phyloP scores from a whole-genome alignment of 2,888 invertebrate genomes.

The Tenthredo livida region DNA sequence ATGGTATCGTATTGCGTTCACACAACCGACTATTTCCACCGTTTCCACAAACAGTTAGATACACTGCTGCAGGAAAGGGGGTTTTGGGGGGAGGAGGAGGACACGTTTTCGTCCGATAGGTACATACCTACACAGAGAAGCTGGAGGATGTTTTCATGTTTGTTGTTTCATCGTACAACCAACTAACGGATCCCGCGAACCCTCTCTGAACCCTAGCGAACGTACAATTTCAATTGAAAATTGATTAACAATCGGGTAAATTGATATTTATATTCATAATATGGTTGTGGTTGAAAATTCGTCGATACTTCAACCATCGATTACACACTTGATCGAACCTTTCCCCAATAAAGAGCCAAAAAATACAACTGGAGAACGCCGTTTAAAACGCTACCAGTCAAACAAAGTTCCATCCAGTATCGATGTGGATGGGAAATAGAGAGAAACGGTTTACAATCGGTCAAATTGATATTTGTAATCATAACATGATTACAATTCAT shows the following conservation, averaged over 20 bases:
- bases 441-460: no score
- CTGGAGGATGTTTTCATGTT: slow-evolving; percentile 26
- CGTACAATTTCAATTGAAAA: neutral
- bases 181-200: no score
- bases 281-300: neutral
- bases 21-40: neutral
- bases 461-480: no score
- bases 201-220: no score
- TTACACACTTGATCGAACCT: neutral
- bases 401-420: no score
- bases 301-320: neutral
- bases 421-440: no score
- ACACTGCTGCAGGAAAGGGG: neutral
- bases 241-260: neutral
- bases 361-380: no score
- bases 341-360: neutral
- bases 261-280: neutral
- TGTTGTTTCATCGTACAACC: slow-evolving; percentile 4
- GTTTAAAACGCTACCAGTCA: no score
- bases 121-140: no score
- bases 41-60: slow-evolving; percentile 16
- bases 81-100: neutral
- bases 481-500: no score
- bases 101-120: slow-evolving; percentile 31
- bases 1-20: slow-evolving; percentile 60